A percentile compares a stretch with the other conserved stretches of the same genome.
These are phyloP conservation scores for Lamproptera curius DNA, from an alignment of 2,888 invertebrate species.

Conservation along the genomic window DNA sequence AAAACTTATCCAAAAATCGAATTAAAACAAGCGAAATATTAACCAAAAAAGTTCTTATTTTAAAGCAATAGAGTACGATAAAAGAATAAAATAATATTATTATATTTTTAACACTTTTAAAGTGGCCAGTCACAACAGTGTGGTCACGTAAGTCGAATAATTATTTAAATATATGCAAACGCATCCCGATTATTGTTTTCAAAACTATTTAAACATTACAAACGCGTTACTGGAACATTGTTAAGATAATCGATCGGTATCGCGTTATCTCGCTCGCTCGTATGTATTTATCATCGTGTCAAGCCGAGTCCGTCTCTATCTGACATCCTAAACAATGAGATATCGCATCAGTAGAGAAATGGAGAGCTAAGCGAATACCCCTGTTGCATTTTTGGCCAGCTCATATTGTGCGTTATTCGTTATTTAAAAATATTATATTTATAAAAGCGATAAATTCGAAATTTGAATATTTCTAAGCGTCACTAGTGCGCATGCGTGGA, in stretches of 20 bases:
- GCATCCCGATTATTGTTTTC: conserved; percentile 5
- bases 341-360: not conserved
- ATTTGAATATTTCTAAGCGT: not conserved
- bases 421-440: conserved; percentile 3
- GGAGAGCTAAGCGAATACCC: conserved; percentile 2
- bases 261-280: conserved; percentile 6
- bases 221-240: conserved; percentile 1
- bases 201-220: conserved; percentile 14
- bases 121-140: not conserved
- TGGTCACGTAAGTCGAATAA: conserved; percentile 8
- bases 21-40: too few species aligned
- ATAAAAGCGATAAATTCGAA: not conserved
- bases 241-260: conserved; percentile 8
- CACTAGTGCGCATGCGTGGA: conserved; percentile 7
- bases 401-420: conserved; percentile 5
- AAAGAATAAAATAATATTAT: too few species aligned
- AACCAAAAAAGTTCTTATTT: too few species aligned
- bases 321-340: conserved; percentile 34
- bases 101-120: too few species aligned
- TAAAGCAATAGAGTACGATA: too few species aligned
- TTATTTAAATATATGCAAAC: not conserved
- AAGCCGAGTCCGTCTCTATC: conserved; percentile 2
- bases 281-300: not conserved
- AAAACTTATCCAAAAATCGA: too few species aligned
- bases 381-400: conserved; percentile 17